These are phyloP conservation scores for Gorsachius magnificus DNA, from an alignment of 2,797 vertebrate genomes.

Conservation along the genomic window DNA sequence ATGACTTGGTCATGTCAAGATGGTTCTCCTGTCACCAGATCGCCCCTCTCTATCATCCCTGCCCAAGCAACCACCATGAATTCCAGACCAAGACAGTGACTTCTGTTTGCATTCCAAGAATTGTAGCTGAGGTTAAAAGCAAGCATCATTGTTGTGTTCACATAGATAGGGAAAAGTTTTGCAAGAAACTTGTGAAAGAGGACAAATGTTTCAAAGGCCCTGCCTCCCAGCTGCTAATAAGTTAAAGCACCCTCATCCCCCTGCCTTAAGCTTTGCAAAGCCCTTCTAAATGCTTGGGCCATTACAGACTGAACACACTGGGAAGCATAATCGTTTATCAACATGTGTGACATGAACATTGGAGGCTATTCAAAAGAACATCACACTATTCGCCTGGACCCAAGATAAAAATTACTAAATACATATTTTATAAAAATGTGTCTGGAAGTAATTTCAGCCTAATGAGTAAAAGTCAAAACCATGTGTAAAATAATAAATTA, in stretches of 20 bases:
- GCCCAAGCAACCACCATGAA: not conserved
- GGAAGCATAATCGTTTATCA: not conserved
- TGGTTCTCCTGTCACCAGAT: not conserved
- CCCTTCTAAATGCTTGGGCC: not conserved
- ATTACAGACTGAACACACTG: conserved; percentile 25
- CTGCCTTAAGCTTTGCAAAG: not conserved
- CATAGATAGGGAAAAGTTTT: not conserved
- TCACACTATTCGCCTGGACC: not conserved
- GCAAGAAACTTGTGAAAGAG: not conserved
- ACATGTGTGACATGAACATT: not conserved
- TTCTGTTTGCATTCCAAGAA: not conserved
- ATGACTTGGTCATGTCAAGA: not conserved
- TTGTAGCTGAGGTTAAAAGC: not conserved
- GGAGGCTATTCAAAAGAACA: not conserved
- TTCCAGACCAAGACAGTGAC: not conserved
- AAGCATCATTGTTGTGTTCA: not conserved
- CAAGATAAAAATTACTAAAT: not conserved
- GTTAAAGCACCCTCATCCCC: not conserved
- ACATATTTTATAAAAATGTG: not conserved
- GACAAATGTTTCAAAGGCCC: not conserved
- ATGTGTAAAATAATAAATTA: not conserved
- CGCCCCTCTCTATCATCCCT: not conserved
- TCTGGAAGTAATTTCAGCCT: conserved; percentile 18
- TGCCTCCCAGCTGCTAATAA: not conserved
- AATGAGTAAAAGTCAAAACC: not conserved